Conservation (phyloP, 2,797 vertebrate species). For the Acanthurus lineatus region DNA sequence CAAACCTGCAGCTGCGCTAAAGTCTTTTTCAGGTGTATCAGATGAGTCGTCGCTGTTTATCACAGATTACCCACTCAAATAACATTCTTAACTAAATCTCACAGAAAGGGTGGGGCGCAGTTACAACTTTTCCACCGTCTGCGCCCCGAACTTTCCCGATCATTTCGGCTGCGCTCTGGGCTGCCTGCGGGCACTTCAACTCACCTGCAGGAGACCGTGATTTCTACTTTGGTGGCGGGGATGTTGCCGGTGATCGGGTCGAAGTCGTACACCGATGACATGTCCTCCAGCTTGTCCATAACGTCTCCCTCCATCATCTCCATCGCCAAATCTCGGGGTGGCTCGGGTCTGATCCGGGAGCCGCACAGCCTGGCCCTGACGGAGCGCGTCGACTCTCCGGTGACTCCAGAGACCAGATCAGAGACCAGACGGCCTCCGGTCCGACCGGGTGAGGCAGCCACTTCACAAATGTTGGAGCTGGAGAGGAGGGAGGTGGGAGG, state of each 20-base stretch:
- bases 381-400: constrained; percentile 74
- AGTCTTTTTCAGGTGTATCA: no score
- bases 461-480: constrained; percentile 73
- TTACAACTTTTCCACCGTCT: constrained; percentile 65
- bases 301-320: constrained; percentile 88
- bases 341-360: constrained; percentile 80
- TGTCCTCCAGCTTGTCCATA: constrained; percentile 92
- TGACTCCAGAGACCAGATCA: constrained; percentile 76
- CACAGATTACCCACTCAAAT: not conserved
- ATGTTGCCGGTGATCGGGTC: constrained; percentile 93
- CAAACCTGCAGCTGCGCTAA: not conserved
- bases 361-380: constrained; percentile 81
- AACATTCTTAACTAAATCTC: not conserved
- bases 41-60: not conserved
- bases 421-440: constrained; percentile 78
- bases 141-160: constrained; percentile 59
- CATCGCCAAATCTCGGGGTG: constrained; percentile 66
- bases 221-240: constrained; percentile 96
- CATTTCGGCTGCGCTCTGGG: not conserved
- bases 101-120: constrained; percentile 49
- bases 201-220: constrained; percentile 98
- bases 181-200: constrained; percentile 45
- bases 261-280: constrained; percentile 92
- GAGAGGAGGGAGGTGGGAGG: constrained; percentile 35
- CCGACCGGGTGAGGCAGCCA: constrained; percentile 76